phyloP scores from a whole-genome alignment of 2,797 vertebrate species.

The Trematomus bernacchii region DNA sequence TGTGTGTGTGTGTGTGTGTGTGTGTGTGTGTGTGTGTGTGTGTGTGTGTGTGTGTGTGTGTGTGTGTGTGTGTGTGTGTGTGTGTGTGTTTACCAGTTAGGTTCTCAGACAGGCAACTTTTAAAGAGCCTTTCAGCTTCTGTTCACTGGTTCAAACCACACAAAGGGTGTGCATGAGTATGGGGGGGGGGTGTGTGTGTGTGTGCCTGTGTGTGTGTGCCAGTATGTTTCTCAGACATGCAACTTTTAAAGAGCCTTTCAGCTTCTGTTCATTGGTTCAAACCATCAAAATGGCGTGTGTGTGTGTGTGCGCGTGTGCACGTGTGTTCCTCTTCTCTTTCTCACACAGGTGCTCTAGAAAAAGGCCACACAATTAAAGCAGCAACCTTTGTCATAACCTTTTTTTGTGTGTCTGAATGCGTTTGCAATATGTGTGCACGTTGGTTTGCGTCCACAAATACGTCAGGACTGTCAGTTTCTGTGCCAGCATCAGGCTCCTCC shows the following conservation, averaged over 20 bases:
- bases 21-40: conserved; percentile 14
- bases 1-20: not conserved
- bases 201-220: no score
- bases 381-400: conserved; percentile 5
- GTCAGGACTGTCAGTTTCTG: conserved; percentile 65
- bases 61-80: not conserved
- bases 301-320: no score
- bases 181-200: no score
- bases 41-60: not conserved
- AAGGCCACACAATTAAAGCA: conserved; percentile 26
- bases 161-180: not conserved
- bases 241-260: conserved; percentile 18
- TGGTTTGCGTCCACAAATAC: conserved; percentile 61
- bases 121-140: conserved; percentile 25
- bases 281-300: not conserved
- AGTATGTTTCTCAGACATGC: no score
- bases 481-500: conserved; percentile 64
- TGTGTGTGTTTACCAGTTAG: not conserved
- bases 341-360: conserved; percentile 24
- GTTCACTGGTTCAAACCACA: not conserved
- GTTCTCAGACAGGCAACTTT: not conserved
- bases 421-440: conserved; percentile 28
- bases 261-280: conserved; percentile 5
- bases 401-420: not conserved
- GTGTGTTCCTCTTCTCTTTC: not conserved